These are phyloP conservation scores for Drosophila fuyamai DNA, from an alignment of 1,140 invertebrate species.

Conservation along the genomic window DNA sequence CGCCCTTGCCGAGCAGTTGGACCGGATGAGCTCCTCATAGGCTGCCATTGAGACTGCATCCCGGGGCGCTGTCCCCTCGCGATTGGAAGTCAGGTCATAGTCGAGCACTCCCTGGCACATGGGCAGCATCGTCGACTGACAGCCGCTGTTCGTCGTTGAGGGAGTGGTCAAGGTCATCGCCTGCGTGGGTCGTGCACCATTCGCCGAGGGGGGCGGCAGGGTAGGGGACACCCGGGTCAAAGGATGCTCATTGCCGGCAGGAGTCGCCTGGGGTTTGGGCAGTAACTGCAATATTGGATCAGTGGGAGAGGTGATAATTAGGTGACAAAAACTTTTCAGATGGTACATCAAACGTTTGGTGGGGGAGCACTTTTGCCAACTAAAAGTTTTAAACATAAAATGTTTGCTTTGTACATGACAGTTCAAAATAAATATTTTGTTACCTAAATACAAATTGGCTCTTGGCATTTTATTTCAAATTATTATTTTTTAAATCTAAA, in stretches of 20 bases:
- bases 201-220: conserved; percentile 85
- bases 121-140: conserved; percentile 75
- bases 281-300: conserved; percentile 43
- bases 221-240: conserved; percentile 87
- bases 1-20: conserved; percentile 87
- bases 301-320: not conserved
- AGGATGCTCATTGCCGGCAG: conserved; percentile 85
- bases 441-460: too few relatives aligned
- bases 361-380: not conserved
- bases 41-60: conserved; percentile 45
- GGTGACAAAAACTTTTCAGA: not conserved
- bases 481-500: too few relatives aligned
- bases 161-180: conserved; percentile 81
- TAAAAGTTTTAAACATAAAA: too few relatives aligned
- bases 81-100: conserved; percentile 86
- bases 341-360: not conserved
- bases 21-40: conserved; percentile 85
- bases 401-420: too few relatives aligned
- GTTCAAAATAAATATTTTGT: too few relatives aligned
- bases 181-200: conserved; percentile 54
- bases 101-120: conserved; percentile 87
- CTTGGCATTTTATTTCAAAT: too few relatives aligned
- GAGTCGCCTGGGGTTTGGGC: conserved; percentile 66
- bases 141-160: conserved; percentile 63
- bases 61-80: conserved; percentile 48